Conservation (phyloP, 2,113 vertebrate species). For the Corythornis vintsioides region DNA sequence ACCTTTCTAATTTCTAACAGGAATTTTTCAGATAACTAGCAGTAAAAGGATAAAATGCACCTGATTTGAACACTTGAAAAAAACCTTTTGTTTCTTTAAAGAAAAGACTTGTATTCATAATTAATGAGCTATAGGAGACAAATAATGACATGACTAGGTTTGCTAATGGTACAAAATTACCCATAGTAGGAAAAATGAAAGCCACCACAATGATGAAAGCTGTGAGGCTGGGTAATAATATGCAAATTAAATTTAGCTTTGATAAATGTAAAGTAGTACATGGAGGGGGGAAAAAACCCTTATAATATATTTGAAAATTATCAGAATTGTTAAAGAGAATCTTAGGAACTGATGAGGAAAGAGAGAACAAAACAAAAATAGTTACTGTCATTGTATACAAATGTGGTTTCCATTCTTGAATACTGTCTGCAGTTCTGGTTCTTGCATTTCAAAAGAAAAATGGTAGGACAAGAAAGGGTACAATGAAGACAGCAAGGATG, state of each 20-base stretch:
- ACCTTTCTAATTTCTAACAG: neutral
- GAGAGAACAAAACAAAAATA: neutral
- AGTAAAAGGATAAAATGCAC: slow-evolving; percentile 27
- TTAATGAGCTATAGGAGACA: slow-evolving; percentile 26
- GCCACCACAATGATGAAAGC: slow-evolving; percentile 7
- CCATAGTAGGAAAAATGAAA: neutral
- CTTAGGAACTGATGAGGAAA: neutral
- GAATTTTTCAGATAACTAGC: neutral
- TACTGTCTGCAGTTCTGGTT: neutral
- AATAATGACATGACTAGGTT: neutral
- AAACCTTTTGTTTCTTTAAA: slow-evolving; percentile 31
- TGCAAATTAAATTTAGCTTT: neutral
- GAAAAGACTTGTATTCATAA: slow-evolving; percentile 16
- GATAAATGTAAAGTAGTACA: neutral
- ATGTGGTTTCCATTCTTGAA: neutral
- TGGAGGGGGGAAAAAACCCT: rapidly evolving
- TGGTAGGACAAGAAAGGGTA: neutral
- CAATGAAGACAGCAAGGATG: neutral
- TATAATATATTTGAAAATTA: neutral
- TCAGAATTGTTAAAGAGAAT: neutral
- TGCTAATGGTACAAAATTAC: slow-evolving; percentile 6
- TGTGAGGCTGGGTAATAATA: slow-evolving; percentile 8
- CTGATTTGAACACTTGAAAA: slow-evolving; percentile 27
- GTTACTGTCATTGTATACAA: neutral
- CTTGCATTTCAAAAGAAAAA: neutral